Evolutionary conservation across 2,888 invertebrate species (phyloP), one percentile per base, ranked within the genome.

Genomic region (Epirrita christyi): DNA sequence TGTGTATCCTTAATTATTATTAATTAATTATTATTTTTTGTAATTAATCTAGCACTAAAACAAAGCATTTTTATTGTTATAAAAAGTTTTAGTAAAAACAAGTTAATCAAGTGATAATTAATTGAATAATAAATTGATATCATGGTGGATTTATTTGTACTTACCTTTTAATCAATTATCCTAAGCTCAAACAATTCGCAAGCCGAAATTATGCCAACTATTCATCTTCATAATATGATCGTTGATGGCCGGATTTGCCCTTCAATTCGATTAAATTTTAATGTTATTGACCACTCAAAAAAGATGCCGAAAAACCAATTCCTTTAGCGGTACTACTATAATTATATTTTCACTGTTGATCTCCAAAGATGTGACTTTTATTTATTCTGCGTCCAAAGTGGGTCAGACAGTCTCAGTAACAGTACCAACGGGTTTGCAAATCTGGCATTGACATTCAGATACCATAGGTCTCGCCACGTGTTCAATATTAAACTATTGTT

Each of bases 391-490:
- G 37, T n/a, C 38, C 32, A 64, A 82, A 78, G 78, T 88, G 71
- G 89, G 88, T 85, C 85, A 85, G 68, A 73, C 70, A 62, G 68
- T 75, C 74, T 77, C 61, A 63, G 70, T 85, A 85, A 85, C 85
- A 80, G 87, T 85, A 83, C 66, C 80, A 83, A 38, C 85, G 70
- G 74, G 87, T 85, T 89, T 88, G 85, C 85, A 86, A 88, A 88
- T 88, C 72, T 83, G 85, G 82, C 86, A 86, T 88, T 88, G 86
- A 82, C 85, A 89, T 86, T 88, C 88, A 51, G 80, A 74, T 72
- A 70, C 68, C 63, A 58, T 64, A 58, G 67, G 58, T 59, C 65
- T 57, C 64, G 50, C 57, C 52, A 50, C 66, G 60, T 61, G 61
- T 61, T 64, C 38, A 64, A 49, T 49, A 55, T 48, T n/a, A n/a